Conservation (phyloP, 2,888 invertebrate genomes). For the Thecophora atra region DNA sequence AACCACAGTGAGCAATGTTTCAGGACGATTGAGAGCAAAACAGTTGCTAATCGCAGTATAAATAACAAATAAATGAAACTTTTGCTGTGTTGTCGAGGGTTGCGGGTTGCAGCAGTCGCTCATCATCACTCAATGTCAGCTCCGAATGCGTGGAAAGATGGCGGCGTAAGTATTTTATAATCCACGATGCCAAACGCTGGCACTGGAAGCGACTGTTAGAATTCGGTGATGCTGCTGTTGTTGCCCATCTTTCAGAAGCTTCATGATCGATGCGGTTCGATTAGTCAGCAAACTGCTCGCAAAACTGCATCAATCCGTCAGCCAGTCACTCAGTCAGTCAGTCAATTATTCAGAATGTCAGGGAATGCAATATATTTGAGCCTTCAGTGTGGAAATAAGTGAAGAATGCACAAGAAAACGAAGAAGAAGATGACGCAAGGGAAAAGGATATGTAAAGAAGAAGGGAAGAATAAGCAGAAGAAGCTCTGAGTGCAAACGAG, state of each 20-base stretch:
- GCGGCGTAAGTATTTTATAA: slow-evolving; percentile 29
- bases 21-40: slow-evolving; percentile 9
- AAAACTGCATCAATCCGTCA: slow-evolving; percentile 42
- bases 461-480: background rate
- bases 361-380: slow-evolving; percentile 40
- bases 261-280: slow-evolving; percentile 46
- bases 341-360: slow-evolving; percentile 42
- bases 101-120: background rate
- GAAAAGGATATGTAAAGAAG: background rate
- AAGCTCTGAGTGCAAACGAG: background rate
- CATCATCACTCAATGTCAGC: slow-evolving; percentile 28
- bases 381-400: background rate
- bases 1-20: slow-evolving; percentile 2
- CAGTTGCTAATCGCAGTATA: slow-evolving; percentile 24
- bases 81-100: background rate
- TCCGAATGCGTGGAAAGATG: slow-evolving; percentile 8
- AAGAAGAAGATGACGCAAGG: background rate
- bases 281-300: slow-evolving; percentile 41
- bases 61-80: slow-evolving; percentile 20
- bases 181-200: background rate
- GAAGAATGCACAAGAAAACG: background rate
- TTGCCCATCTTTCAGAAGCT: background rate
- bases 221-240: background rate
- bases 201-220: background rate
- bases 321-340: slow-evolving; percentile 43